These are phyloP conservation scores for Octomys mimax DNA, from an alignment of 2,797 vertebrate genomes.

Conservation along the genomic window DNA sequence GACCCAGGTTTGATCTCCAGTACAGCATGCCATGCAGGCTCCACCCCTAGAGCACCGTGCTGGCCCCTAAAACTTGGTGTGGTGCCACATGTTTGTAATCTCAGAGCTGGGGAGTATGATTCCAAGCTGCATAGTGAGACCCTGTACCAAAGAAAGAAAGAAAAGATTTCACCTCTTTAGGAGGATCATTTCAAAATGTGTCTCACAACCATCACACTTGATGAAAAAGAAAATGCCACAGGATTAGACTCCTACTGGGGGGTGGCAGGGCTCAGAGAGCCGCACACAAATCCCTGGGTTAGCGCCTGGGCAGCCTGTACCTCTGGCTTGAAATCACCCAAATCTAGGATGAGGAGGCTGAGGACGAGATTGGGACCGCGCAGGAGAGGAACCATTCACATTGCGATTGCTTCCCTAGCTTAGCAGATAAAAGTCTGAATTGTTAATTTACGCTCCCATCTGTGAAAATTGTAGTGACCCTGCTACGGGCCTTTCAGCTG, in stretches of 20 bases:
- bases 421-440: background rate
- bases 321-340: background rate
- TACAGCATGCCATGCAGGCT: no score
- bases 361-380: background rate
- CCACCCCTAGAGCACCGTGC: no score
- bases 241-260: background rate
- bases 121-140: no score
- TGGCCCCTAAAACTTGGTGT: no score
- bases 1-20: no score
- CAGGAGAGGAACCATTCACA: background rate
- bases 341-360: background rate
- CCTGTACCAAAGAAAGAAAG: no score
- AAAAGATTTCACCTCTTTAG: background rate
- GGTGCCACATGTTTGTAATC: no score
- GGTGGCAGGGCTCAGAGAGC: background rate
- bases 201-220: rapidly evolving
- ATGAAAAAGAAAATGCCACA: background rate
- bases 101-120: no score
- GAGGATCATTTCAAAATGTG: background rate
- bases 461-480: background rate
- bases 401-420: background rate
- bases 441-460: background rate
- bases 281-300: background rate
- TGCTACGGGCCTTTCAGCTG: background rate
- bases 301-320: rapidly evolving